A percentile compares a stretch with the other conserved stretches of the same genome.
Conservation (phyloP, 2,113 vertebrate genomes). For the Syngnathus scovelli region DNA sequence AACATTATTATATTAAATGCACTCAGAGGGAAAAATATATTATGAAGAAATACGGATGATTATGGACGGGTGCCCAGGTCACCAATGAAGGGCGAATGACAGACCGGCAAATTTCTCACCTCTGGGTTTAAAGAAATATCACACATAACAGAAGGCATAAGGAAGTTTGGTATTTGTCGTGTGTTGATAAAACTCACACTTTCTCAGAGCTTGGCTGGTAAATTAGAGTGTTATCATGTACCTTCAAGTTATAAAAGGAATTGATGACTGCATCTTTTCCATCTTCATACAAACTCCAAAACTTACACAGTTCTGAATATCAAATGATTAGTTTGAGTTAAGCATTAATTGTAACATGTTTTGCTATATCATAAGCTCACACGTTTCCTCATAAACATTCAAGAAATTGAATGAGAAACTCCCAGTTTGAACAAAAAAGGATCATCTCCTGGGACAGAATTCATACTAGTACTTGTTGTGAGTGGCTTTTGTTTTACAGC, state of each 20-base stretch:
- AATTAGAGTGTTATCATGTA: slow-evolving; percentile 1
- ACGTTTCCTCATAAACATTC: neutral
- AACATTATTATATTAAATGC: too few species aligned
- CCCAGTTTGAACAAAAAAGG: neutral
- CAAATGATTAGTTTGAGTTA: neutral
- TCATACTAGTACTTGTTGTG: neutral
- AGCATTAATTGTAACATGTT: neutral
- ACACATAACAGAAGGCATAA: neutral
- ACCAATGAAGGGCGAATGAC: too few species aligned
- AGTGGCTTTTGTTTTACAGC: neutral
- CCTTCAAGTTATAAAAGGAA: neutral
- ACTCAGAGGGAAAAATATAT: too few species aligned
- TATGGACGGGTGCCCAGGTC: too few species aligned
- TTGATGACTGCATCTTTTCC: slow-evolving; percentile 1
- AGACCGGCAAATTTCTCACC: too few species aligned
- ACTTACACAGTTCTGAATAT: neutral
- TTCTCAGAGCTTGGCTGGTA: neutral
- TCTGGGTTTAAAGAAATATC: neutral
- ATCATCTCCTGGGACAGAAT: neutral
- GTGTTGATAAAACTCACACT: slow-evolving; percentile 4
- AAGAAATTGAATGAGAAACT: neutral
- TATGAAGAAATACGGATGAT: too few species aligned
- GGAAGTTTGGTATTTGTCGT: neutral
- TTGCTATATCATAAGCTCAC: neutral
- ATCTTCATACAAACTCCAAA: neutral